phyloP scores from a whole-genome alignment of 2,888 invertebrate species.

The Dusona sp. region DNA sequence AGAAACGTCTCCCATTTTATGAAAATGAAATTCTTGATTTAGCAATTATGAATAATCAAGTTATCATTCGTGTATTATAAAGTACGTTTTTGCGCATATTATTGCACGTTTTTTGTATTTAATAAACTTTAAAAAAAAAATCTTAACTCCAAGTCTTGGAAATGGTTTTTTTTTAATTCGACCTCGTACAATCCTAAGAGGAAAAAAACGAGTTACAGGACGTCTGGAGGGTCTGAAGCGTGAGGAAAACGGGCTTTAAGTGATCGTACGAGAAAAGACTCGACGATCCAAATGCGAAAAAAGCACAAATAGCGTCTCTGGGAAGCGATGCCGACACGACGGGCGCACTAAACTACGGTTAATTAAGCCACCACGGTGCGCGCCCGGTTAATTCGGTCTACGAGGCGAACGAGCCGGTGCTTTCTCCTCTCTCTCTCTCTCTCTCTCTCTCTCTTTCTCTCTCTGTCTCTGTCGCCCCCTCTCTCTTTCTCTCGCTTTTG shows the following conservation, averaged over 20 bases:
- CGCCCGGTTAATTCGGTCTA: slow-evolving; percentile 61
- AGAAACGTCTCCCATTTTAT: not conserved
- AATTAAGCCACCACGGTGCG: slow-evolving; percentile 72
- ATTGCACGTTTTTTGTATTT: not conserved
- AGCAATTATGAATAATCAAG: not conserved
- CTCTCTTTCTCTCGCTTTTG: slow-evolving; percentile 61
- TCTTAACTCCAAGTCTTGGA: not conserved
- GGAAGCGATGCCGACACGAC: slow-evolving; percentile 56
- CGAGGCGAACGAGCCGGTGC: slow-evolving; percentile 48
- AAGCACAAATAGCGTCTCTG: slow-evolving; percentile 54
- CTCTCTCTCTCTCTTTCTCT: slow-evolving; percentile 26
- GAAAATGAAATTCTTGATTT: not conserved
- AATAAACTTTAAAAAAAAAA: not conserved
- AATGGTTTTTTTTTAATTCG: not conserved
- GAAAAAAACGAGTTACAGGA: slow-evolving; percentile 10
- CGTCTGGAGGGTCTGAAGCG: not conserved
- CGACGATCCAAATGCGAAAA: slow-evolving; percentile 29
- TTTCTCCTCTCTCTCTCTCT: slow-evolving; percentile 29
- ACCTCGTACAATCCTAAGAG: not conserved
- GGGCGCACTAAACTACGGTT: slow-evolving; percentile 73
- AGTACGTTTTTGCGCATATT: not conserved
- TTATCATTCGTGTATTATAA: not conserved
- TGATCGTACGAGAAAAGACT: slow-evolving; percentile 52
- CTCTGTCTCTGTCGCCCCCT: slow-evolving; percentile 22
- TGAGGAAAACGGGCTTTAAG: slow-evolving; percentile 7